Conservation (phyloP, 1,140 invertebrate genomes). For the Pseudoatta argentina region DNA sequence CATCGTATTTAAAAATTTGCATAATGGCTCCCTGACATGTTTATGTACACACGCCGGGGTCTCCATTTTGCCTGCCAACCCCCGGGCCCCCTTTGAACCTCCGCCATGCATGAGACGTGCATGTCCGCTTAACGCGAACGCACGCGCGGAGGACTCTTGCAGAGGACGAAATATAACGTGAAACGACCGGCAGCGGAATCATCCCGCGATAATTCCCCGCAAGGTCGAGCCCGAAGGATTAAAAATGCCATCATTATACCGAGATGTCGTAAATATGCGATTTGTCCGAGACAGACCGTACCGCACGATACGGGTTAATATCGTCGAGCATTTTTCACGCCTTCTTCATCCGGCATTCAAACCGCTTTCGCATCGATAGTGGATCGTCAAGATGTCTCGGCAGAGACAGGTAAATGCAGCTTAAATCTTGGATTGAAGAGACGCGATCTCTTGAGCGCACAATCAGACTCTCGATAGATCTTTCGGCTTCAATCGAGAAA, state of each 20-base stretch:
- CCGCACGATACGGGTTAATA: conserved; percentile 75
- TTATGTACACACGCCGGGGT: conserved; percentile 81
- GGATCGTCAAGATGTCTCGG: neutral
- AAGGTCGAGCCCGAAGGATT: conserved; percentile 76
- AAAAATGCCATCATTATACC: conserved; percentile 82
- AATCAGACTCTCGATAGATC: conserved; percentile 72
- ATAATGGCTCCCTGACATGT: conserved; percentile 84
- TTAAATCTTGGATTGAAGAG: conserved; percentile 71
- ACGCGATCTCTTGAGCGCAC: conserved; percentile 76
- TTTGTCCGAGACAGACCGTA: conserved; percentile 81
- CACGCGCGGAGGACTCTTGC: conserved; percentile 10
- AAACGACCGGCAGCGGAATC: conserved; percentile 62
- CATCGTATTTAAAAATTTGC: conserved; percentile 85
- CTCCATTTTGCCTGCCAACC: conserved; percentile 43
- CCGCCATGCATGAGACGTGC: conserved; percentile 22
- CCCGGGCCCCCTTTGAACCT: conserved; percentile 23
- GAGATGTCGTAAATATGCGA: conserved; percentile 83
- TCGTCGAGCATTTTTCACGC: conserved; percentile 47
- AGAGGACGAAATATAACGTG: conserved; percentile 74
- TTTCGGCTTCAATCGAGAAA: conserved; percentile 4
- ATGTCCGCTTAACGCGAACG: conserved; percentile 67
- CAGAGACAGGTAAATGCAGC: conserved; percentile 62
- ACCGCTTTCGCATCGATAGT: neutral
- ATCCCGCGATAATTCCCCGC: conserved; percentile 59
- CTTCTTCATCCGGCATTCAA: conserved; percentile 41